A percentile compares a stretch with the other conserved stretches of the same genome.
Conservation (phyloP, 2,888 invertebrate species). For the Notocelia uddmanniana region DNA sequence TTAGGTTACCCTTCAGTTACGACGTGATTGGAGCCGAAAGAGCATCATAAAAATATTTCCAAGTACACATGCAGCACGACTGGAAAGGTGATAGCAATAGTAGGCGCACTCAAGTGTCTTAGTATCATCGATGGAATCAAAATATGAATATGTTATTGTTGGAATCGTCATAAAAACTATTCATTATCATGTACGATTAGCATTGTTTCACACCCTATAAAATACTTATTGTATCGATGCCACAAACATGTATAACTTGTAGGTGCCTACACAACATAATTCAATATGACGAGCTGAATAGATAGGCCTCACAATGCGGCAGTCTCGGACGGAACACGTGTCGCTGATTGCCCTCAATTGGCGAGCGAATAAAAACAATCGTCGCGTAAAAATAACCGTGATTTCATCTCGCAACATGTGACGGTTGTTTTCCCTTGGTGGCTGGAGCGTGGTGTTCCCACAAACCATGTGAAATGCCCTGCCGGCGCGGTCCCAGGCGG, state of each 20-base stretch:
- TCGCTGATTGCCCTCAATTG: slow-evolving; percentile 85
- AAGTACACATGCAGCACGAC: slow-evolving; percentile 53
- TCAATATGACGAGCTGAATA: slow-evolving; percentile 69
- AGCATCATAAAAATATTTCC: slow-evolving; percentile 73
- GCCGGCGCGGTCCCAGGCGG: slow-evolving; percentile 69
- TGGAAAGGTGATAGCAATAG: slow-evolving; percentile 54
- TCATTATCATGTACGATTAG: slow-evolving; percentile 26
- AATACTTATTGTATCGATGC: neutral
- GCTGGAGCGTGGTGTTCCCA: slow-evolving; percentile 72
- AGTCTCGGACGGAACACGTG: slow-evolving; percentile 81
- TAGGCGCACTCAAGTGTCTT: slow-evolving; percentile 57
- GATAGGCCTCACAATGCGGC: slow-evolving; percentile 71
- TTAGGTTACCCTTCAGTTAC: slow-evolving; percentile 72
- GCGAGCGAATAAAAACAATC: slow-evolving; percentile 86
- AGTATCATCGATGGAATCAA: slow-evolving; percentile 48
- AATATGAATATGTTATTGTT: slow-evolving; percentile 21
- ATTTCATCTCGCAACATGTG: slow-evolving; percentile 84
- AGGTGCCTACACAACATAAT: slow-evolving; percentile 21
- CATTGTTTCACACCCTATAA: slow-evolving; percentile 31
- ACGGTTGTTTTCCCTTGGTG: slow-evolving; percentile 75
- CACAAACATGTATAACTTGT: neutral
- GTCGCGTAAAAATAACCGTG: slow-evolving; percentile 85
- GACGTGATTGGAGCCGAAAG: slow-evolving; percentile 75
- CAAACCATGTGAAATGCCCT: slow-evolving; percentile 81
- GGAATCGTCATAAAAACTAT: slow-evolving; percentile 17